Evolutionary conservation across 2,888 invertebrate species (phyloP).

Genomic region (Cantharis rufa): DNA sequence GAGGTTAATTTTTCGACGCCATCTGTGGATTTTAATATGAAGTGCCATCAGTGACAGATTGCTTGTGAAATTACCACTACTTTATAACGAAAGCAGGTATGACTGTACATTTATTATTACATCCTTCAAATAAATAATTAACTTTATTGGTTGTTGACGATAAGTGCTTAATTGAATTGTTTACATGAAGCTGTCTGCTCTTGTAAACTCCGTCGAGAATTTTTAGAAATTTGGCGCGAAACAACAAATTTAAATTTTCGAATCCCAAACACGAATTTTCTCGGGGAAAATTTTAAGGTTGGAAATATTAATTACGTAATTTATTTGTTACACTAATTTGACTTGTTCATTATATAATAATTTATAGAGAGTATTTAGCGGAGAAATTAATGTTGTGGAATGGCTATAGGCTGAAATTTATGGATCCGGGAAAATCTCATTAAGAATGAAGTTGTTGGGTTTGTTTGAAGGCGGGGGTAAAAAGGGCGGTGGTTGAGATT

Average conservation of each 20-base stretch:
- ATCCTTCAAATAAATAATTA: not conserved
- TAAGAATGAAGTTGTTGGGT: slow-evolving; percentile 59
- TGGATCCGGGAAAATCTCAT: slow-evolving; percentile 59
- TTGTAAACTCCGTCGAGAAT: not conserved
- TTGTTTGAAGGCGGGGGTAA: slow-evolving; percentile 41
- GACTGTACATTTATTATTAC: not conserved
- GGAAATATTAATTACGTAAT: slow-evolving; percentile 50
- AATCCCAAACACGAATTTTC: not conserved
- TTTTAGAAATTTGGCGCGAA: not conserved
- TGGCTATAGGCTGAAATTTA: slow-evolving; percentile 58
- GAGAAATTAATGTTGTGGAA: slow-evolving; percentile 59
- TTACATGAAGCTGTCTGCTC: not conserved
- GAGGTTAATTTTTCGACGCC: not conserved
- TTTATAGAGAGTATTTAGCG: slow-evolving; percentile 58
- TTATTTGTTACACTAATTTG: slow-evolving; percentile 55
- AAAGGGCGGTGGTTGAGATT: slow-evolving; percentile 22
- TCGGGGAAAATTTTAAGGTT: slow-evolving; percentile 31
- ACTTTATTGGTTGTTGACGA: not conserved
- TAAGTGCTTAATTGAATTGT: not conserved
- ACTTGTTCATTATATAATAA: slow-evolving; percentile 57
- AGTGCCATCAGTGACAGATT: not conserved
- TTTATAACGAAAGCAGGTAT: not conserved
- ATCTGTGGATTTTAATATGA: not conserved
- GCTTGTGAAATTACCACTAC: not conserved
- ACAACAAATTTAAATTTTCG: slow-evolving; percentile 10